Evolutionary conservation across 2,113 vertebrate species (phyloP).

Genomic region (Drymodes brunneopygia): DNA sequence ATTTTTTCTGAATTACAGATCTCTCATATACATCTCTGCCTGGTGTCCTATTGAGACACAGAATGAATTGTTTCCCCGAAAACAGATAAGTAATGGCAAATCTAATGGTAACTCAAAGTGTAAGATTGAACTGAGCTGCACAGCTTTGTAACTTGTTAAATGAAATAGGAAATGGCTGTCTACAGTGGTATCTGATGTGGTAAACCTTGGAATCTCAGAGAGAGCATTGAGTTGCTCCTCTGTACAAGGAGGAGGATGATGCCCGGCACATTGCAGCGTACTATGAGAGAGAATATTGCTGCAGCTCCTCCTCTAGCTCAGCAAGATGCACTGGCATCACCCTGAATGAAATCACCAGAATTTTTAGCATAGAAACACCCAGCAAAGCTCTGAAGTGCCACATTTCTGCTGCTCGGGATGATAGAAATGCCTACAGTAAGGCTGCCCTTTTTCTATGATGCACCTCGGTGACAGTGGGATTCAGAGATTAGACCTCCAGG

Average conservation of each 20-base stretch:
- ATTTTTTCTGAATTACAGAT: background rate
- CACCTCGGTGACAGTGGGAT: background rate
- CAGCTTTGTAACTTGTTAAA: background rate
- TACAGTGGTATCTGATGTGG: accelerated
- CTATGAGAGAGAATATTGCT: background rate
- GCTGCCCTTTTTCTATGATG: background rate
- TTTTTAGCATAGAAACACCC: background rate
- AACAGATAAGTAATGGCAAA: background rate
- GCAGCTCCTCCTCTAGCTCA: background rate
- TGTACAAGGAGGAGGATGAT: background rate
- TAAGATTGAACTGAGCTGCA: background rate
- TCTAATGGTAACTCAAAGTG: background rate
- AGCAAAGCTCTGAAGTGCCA: background rate
- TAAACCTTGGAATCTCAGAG: background rate
- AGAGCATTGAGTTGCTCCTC: background rate
- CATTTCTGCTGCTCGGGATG: background rate
- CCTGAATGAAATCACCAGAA: accelerated
- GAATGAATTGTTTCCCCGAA: background rate
- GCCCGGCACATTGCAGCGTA: accelerated
- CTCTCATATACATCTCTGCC: background rate
- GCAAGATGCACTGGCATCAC: background rate
- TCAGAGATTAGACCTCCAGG: background rate
- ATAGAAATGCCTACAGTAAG: background rate
- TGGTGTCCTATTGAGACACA: background rate
- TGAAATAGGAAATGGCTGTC: background rate